Percentiles rank a stretch among this genome's conserved stretches.
phyloP scores from a whole-genome alignment of 1,140 invertebrate genomes.

The Hypsibius dujardini region DNA sequence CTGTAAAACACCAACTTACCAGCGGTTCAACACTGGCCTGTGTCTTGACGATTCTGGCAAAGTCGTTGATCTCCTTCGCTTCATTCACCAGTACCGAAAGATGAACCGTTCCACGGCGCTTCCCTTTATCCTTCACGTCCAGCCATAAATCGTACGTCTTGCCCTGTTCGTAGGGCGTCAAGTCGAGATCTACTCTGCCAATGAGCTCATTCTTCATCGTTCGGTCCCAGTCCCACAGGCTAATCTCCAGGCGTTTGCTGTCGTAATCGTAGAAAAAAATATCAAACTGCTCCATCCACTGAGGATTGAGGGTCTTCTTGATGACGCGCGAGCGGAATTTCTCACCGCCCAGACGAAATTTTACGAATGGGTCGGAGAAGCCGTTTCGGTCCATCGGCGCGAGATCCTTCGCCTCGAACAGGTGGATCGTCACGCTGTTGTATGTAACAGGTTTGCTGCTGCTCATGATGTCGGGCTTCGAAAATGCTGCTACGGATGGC shows the following conservation, averaged over 20 bases:
- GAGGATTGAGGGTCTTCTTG: conserved; percentile 60
- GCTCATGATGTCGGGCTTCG: too few relatives aligned
- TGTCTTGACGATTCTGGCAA: conserved; percentile 52
- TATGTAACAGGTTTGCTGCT: neutral
- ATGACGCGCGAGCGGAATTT: conserved; percentile 92
- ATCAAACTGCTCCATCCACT: conserved; percentile 94
- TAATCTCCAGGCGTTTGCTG: conserved; percentile 65
- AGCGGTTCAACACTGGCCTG: conserved; percentile 34
- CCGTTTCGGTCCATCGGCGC: conserved; percentile 73
- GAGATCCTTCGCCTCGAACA: conserved; percentile 82
- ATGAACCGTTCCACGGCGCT: conserved; percentile 22
- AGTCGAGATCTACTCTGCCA: conserved; percentile 64
- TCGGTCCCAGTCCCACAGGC: conserved; percentile 70
- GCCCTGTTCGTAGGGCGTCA: conserved; percentile 65
- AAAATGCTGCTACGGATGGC: too few relatives aligned
- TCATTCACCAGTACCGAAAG: conserved; percentile 26
- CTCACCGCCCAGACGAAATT: conserved; percentile 89
- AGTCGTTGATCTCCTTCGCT: conserved; percentile 49
- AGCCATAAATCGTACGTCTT: conserved; percentile 73
- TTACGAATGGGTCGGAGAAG: conserved; percentile 82
- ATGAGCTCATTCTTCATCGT: conserved; percentile 66
- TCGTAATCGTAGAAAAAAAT: conserved; percentile 83
- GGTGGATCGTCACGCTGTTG: conserved; percentile 79
- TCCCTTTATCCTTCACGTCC: conserved; percentile 68
- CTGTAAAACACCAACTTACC: neutral